Conservation (phyloP, 2,888 invertebrate species). For the Ypsolopha sequella region DNA sequence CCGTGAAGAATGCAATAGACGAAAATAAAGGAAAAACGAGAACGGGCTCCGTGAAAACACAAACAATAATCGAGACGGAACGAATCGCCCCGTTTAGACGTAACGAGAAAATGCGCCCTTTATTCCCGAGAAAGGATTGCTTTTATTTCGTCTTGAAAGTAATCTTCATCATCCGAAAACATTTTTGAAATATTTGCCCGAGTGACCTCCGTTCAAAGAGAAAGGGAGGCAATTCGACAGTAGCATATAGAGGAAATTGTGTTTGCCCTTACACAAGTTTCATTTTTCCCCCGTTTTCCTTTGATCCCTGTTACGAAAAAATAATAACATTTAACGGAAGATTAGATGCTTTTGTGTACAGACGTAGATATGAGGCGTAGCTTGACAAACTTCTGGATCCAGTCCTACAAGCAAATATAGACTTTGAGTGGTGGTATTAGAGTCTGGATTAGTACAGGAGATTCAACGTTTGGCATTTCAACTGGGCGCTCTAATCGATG, state of each 20-base stretch:
- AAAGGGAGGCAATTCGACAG: background rate
- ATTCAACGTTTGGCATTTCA: background rate
- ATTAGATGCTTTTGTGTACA: background rate
- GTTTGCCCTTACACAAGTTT: background rate
- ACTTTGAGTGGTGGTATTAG: background rate
- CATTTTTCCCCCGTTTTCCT: background rate
- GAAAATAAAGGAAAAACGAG: background rate
- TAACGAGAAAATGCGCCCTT: slow-evolving; percentile 3
- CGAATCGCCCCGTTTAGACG: background rate
- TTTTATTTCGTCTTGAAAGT: background rate
- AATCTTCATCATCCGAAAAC: background rate
- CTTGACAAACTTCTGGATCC: background rate
- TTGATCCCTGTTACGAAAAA: background rate
- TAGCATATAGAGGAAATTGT: background rate
- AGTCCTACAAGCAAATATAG: background rate
- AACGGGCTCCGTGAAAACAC: slow-evolving; percentile 14
- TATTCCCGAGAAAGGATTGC: background rate
- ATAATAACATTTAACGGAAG: slow-evolving; percentile 2
- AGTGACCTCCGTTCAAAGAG: background rate
- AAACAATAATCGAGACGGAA: slow-evolving; percentile 18
- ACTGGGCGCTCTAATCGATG: slow-evolving; percentile 23
- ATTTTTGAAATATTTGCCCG: background rate
- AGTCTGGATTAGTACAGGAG: background rate
- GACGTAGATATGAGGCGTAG: background rate
- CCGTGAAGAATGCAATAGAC: slow-evolving; percentile 34